Evolutionary conservation across 92 coral and sea anemone genomes (phyloP).

Genomic region (Ricordea florida): DNA sequence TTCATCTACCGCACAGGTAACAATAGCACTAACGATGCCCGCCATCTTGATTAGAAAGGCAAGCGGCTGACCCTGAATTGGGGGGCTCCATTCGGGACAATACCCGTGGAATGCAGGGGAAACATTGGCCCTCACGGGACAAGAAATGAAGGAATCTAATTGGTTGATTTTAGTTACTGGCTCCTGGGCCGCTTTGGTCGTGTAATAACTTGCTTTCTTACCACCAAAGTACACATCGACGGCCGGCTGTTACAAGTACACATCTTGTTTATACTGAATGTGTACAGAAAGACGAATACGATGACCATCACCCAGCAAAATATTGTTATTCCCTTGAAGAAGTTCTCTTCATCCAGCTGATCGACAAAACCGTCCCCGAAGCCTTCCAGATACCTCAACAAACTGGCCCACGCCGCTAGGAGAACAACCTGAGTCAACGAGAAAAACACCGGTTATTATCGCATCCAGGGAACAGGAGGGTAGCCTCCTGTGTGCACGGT

Average conservation of each 20-base stretch:
- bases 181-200: too few species aligned
- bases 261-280: background rate
- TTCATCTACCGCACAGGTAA: too few species aligned
- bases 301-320: conserved; percentile 33
- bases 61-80: too few species aligned
- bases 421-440: conserved; percentile 1
- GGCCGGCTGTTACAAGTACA: conserved; percentile 12
- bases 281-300: background rate
- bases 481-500: too few species aligned
- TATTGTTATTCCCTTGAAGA: conserved; percentile 16
- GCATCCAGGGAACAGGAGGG: background rate
- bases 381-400: background rate
- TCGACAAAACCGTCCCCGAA: background rate
- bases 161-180: too few species aligned
- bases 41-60: too few species aligned
- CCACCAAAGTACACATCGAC: conserved; percentile 1
- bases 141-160: too few species aligned
- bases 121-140: too few species aligned
- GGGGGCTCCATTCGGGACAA: too few species aligned
- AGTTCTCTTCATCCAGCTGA: background rate
- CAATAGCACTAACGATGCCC: too few species aligned
- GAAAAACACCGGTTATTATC: background rate
- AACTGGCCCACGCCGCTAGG: conserved; percentile 28
- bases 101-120: too few species aligned
- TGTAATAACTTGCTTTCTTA: background rate